Base-by-base conservation (phyloP, 2,888 invertebrate genomes). In the Frankliniella intonsa region DNA sequence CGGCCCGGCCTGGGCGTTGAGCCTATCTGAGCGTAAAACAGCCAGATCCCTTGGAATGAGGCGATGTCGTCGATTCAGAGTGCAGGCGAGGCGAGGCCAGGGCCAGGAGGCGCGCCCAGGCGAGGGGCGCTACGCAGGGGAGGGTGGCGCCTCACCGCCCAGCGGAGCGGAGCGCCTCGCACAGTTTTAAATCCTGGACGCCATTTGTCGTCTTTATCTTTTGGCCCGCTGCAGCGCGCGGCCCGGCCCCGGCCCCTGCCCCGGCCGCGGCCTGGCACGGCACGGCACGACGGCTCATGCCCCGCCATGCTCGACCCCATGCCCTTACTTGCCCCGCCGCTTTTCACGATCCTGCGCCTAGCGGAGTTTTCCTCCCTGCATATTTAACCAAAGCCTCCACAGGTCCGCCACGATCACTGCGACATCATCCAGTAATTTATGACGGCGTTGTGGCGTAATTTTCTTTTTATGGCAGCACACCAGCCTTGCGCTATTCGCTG, bases 171-270 rank as follows among this genome's bases (percentile, higher is more conserved):
- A 25, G 11, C 19, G 69, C 22, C 22, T 25, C 10, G 69, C 69
- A 76, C 69, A 76, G 25, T 76, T 76, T 76, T 76, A 76, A 76
- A 76, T 76, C 69, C 69, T 25, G 69, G 69, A 76, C 69, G 22
- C 69, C 69, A 76, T 76, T 76, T 76, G 69, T 76, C 69, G 69
- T 76, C 69, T 76, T 76, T 76, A 76, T 76, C 69, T 76, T 76
- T 76, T 22, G 69, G 69, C 69, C 69, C 69, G 25, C 69, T 22
- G 25, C 11, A 17, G 14, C 55, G 55, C 17, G 14, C 10, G 51
- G 51, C 9, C 65, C 19, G 19, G 22, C n/a, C 22, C 25, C 25
- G 69, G 12, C 22, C 11, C 22, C 8, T 25, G 9, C 22, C 69
- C 69, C 22, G 22, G 22, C 69, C 69, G 14, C 65, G 19, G 65